Conservation (phyloP, 2,797 vertebrate species). For the Menidia menidia region DNA sequence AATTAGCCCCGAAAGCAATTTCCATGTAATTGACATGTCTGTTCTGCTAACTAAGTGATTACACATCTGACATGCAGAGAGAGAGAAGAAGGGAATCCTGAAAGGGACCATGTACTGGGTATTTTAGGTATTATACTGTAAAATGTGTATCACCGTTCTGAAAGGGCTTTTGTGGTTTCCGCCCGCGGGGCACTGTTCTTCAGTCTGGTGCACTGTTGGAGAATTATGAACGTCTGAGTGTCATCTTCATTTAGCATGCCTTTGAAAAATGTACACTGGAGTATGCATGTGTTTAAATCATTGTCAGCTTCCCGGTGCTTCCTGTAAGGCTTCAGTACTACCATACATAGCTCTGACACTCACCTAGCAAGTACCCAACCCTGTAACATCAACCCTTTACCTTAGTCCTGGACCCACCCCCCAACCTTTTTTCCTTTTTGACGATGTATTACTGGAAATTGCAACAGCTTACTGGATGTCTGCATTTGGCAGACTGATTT, state of each 20-base stretch:
- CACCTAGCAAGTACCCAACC: constrained; percentile 8
- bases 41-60: constrained; percentile 51
- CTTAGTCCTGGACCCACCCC: constrained; percentile 40
- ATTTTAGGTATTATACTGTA: constrained; percentile 64
- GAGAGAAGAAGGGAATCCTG: neutral
- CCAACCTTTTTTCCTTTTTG: constrained; percentile 44
- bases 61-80: constrained; percentile 39
- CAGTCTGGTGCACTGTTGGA: constrained; percentile 34
- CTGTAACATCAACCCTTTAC: neutral
- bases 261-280: constrained; percentile 55
- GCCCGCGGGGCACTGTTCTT: constrained; percentile 61
- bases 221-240: constrained; percentile 62
- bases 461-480: constrained; percentile 16
- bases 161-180: constrained; percentile 59
- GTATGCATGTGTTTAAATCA: constrained; percentile 52
- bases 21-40: constrained; percentile 62
- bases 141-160: constrained; percentile 50
- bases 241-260: constrained; percentile 65
- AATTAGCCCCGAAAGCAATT: constrained; percentile 3
- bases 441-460: constrained; percentile 58
- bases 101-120: constrained; percentile 5
- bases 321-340: constrained; percentile 3
- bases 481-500: constrained; percentile 41
- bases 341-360: constrained; percentile 2
- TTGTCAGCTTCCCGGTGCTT: constrained; percentile 27